Percentiles rank a stretch among this genome's conserved stretches.
Conservation (phyloP, 2,113 vertebrate species). For the Labeo catla region DNA sequence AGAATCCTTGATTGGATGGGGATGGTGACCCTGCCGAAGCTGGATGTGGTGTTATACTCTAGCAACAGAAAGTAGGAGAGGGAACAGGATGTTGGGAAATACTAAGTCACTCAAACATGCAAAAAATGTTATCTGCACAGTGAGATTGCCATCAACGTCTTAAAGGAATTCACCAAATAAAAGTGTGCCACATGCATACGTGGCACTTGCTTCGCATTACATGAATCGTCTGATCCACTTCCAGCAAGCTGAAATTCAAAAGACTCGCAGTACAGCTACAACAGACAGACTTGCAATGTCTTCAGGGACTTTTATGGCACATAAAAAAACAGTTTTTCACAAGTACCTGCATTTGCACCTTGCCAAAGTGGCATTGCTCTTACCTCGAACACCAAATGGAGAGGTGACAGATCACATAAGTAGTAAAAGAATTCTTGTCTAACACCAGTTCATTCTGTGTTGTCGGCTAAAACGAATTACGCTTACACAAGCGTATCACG, state of each 20-base stretch:
- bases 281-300: constrained; percentile 43
- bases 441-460: constrained; percentile 67
- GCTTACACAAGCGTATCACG: not conserved
- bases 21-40: constrained; percentile 56
- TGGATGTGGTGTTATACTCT: constrained; percentile 1
- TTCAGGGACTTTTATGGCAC: constrained; percentile 49
- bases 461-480: constrained; percentile 13
- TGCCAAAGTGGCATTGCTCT: constrained; percentile 22
- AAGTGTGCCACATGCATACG: not conserved
- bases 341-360: constrained; percentile 17
- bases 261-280: constrained; percentile 1
- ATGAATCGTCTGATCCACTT: not conserved
- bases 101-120: not conserved
- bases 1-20: constrained; percentile 52
- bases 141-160: not conserved
- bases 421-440: constrained; percentile 48
- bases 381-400: constrained; percentile 61
- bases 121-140: not conserved
- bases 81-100: not conserved
- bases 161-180: not conserved
- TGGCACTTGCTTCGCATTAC: not conserved
- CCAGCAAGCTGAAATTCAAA: not conserved
- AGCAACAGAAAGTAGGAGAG: not conserved
- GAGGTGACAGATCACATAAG: constrained; percentile 57
- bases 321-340: not conserved